Evolutionary conservation across 2,113 vertebrate genomes (phyloP).

Genomic region (Aix galericulata): DNA sequence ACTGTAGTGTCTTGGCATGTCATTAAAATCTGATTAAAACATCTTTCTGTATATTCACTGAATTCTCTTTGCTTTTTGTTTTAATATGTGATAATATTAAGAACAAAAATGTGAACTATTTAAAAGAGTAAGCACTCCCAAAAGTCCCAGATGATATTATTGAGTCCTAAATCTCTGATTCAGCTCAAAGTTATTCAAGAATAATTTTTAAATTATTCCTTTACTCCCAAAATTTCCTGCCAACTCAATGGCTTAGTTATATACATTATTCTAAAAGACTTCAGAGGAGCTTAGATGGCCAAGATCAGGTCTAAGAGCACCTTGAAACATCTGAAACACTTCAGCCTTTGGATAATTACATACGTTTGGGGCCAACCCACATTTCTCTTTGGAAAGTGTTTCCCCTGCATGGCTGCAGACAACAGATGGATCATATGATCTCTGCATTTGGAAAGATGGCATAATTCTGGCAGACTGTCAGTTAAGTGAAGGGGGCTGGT

Average conservation of each 20-base stretch:
- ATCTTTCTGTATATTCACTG: not conserved
- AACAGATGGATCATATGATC: slow-evolving; percentile 71
- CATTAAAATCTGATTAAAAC: not conserved
- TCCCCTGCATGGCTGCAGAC: slow-evolving; percentile 41
- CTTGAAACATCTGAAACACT: slow-evolving; percentile 70
- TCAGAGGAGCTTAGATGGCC: slow-evolving; percentile 22
- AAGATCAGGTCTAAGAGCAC: slow-evolving; percentile 53
- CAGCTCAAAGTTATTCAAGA: not conserved
- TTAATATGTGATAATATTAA: not conserved
- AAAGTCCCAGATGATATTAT: not conserved
- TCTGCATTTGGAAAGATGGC: slow-evolving; percentile 64
- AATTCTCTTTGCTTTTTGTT: not conserved
- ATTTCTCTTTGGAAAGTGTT: slow-evolving; percentile 56
- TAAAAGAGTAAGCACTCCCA: not conserved
- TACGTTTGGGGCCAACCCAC: slow-evolving; percentile 51
- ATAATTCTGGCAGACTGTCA: slow-evolving; percentile 67
- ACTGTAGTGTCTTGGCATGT: not conserved
- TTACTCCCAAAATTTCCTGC: not conserved
- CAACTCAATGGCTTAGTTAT: slow-evolving; percentile 17
- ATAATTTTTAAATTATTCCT: not conserved
- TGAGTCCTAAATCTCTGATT: slow-evolving; percentile 10
- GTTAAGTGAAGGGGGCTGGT: slow-evolving; percentile 44
- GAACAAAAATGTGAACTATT: not conserved
- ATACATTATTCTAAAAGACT: slow-evolving; percentile 37
- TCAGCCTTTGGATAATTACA: slow-evolving; percentile 62